These are phyloP conservation scores for Vimba vimba DNA, from an alignment of 2,113 vertebrate species.

Conservation along the genomic window DNA sequence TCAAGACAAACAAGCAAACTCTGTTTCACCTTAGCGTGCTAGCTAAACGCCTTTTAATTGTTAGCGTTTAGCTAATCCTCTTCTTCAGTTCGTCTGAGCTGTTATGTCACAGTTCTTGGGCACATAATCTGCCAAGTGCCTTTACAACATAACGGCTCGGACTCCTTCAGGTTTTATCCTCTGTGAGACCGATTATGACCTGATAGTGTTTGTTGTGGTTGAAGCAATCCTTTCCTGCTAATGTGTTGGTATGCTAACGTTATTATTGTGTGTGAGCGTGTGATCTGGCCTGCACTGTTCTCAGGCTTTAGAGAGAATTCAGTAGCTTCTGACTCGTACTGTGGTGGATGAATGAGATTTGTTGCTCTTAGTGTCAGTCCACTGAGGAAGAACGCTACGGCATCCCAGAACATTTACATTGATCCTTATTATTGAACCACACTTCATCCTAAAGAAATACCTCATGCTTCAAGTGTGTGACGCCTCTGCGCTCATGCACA, in stretches of 20 bases:
- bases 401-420: constrained; percentile 44
- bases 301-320: not conserved
- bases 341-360: constrained; percentile 12
- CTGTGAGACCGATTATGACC: not conserved
- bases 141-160: not conserved
- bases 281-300: not conserved
- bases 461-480: constrained; percentile 17
- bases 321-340: not conserved
- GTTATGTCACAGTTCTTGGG: constrained; percentile 15
- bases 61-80: constrained; percentile 41
- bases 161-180: not conserved
- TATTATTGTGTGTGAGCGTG: not conserved
- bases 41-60: constrained; percentile 36
- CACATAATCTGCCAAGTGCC: not conserved
- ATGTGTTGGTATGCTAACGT: not conserved
- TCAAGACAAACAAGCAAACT: constrained; percentile 10
- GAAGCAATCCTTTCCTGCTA: not conserved
- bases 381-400: constrained; percentile 24
- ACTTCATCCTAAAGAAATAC: constrained; percentile 39
- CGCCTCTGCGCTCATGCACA: not conserved
- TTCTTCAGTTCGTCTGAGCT: not conserved
- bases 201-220: not conserved
- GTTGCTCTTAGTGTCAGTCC: constrained; percentile 10
- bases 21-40: not conserved
- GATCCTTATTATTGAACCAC: constrained; percentile 49